Conservation (phyloP, 2,888 invertebrate genomes). For the Leucoma salicis region DNA sequence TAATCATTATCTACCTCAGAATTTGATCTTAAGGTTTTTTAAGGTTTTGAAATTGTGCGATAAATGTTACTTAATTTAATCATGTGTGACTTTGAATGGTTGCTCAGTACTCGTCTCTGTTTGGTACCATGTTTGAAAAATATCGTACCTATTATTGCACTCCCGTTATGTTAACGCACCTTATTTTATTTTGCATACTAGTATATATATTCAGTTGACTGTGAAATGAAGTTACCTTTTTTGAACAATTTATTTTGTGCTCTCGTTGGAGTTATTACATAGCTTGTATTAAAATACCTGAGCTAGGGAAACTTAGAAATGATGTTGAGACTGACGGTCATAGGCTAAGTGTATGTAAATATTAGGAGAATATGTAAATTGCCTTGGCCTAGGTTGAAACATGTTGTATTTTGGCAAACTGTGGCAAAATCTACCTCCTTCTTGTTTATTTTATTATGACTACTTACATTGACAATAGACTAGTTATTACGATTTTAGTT, state of each 20-base stretch:
- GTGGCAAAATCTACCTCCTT: conserved; percentile 70
- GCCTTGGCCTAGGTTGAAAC: conserved; percentile 80
- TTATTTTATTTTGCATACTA: conserved; percentile 52
- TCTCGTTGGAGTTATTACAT: conserved; percentile 65
- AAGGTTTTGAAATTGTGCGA: conserved; percentile 74
- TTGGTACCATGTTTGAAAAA: conserved; percentile 67
- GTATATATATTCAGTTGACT: conserved; percentile 67
- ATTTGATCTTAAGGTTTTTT: conserved; percentile 80
- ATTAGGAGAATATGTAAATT: conserved; percentile 77
- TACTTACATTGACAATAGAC: conserved; percentile 51
- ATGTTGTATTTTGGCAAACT: conserved; percentile 55
- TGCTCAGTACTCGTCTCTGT: conserved; percentile 68
- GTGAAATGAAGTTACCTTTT: conserved; percentile 76
- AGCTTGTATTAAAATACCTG: conserved; percentile 67
- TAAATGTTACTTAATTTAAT: conserved; percentile 79
- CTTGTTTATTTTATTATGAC: conserved; percentile 41
- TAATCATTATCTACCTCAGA: conserved; percentile 78
- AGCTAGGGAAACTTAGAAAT: conserved; percentile 70
- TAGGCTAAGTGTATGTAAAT: conserved; percentile 80
- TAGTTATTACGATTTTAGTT: conserved; percentile 61
- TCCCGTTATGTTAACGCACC: conserved; percentile 56
- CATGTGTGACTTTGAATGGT: conserved; percentile 72
- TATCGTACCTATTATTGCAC: conserved; percentile 59
- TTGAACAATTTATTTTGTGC: conserved; percentile 67
- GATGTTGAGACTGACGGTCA: conserved; percentile 80